Percentiles rank a stretch among this genome's conserved stretches.
Conservation (phyloP, 2,113 vertebrate species). For the Prionailurus viverrinus region DNA sequence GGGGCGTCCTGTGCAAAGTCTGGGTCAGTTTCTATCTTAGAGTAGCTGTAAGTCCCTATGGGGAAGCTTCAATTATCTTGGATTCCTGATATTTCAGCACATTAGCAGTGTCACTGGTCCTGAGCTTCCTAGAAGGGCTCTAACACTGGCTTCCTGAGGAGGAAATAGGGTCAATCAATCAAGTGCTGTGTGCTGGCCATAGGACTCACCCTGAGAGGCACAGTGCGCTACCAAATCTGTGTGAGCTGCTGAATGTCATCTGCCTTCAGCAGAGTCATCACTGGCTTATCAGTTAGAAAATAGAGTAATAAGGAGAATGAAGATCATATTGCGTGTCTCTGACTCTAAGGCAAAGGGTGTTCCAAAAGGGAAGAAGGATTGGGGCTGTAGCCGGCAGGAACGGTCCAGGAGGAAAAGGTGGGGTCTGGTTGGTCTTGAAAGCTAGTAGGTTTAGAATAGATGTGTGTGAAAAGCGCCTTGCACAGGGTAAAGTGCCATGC, state of each 20-base stretch:
- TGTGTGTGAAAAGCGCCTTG: neutral
- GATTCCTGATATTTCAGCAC: neutral
- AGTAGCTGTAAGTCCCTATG: neutral
- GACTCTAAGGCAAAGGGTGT: neutral
- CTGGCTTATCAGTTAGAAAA: neutral
- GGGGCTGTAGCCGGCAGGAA: neutral
- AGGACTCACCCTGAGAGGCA: neutral
- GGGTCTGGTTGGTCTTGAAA: neutral
- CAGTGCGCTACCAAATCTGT: neutral
- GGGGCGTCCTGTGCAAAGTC: neutral
- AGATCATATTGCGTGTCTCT: neutral
- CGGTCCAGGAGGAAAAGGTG: neutral
- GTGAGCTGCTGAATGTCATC: neutral
- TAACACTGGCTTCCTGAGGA: constrained; percentile 25
- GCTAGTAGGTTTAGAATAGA: neutral
- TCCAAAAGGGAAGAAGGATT: neutral
- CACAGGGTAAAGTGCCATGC: neutral
- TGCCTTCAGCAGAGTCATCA: neutral
- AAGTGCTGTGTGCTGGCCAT: neutral
- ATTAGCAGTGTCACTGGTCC: neutral
- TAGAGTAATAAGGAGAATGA: neutral
- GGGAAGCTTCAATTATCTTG: neutral
- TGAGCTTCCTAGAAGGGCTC: neutral
- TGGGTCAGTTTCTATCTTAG: neutral
- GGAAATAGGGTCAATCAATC: neutral